These are phyloP conservation scores for Leistus spinibarbis DNA, from an alignment of 2,888 invertebrate species.

Conservation along the genomic window DNA sequence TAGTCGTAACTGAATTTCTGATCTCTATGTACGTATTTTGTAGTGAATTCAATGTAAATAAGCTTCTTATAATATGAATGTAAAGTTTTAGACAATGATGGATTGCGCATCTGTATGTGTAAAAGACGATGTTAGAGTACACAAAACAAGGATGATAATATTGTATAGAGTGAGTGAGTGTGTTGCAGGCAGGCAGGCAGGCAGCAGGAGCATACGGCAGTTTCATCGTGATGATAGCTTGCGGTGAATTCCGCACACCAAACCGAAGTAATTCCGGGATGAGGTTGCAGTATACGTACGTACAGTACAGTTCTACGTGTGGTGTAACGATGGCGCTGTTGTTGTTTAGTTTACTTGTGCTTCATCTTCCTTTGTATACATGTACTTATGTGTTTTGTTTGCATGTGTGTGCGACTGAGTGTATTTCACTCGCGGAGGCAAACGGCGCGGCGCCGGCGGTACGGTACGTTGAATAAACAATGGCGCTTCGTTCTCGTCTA, in stretches of 20 bases:
- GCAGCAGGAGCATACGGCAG: not conserved
- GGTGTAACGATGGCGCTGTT: not conserved
- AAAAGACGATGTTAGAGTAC: not conserved
- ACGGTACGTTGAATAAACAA: conserved; percentile 6
- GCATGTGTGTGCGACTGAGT: not conserved
- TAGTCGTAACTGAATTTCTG: too few species aligned
- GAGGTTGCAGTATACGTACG: not conserved
- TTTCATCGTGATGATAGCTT: not conserved
- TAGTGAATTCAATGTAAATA: too few species aligned
- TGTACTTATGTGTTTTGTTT: not conserved
- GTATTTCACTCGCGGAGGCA: not conserved
- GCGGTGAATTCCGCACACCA: conserved; percentile 12
- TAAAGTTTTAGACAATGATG: not conserved
- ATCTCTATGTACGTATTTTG: too few species aligned
- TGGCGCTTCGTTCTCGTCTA: not conserved
- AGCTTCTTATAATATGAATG: too few species aligned
- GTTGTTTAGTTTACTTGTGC: not conserved
- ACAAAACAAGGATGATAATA: not conserved
- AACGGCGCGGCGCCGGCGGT: not conserved
- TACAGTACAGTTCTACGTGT: not conserved
- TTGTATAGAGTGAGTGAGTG: not conserved
- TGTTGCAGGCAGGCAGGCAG: too few species aligned
- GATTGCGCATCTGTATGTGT: not conserved
- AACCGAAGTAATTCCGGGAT: conserved; percentile 7
- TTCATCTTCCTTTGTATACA: not conserved